Conservation (phyloP, 2,888 invertebrate species). For the Acronicta leporina region DNA sequence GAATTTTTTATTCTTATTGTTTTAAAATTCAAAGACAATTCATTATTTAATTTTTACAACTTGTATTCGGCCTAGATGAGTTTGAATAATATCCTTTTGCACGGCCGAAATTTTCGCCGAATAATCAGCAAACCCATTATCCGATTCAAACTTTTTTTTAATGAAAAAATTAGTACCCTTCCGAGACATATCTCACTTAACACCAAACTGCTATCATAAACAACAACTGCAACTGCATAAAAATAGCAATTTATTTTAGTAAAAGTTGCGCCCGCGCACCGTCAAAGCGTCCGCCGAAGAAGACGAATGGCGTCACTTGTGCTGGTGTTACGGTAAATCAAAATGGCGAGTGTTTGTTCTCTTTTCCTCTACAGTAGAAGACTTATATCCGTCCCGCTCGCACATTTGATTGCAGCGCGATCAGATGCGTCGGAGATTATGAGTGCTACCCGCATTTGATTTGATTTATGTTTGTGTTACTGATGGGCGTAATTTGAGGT, state of each 20-base stretch:
- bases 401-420: constrained; percentile 65
- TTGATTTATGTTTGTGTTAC: constrained; percentile 73
- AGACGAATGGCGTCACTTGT: constrained; percentile 74
- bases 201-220: constrained; percentile 24
- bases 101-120: background rate
- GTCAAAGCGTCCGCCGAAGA: constrained; percentile 60
- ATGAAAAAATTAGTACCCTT: background rate
- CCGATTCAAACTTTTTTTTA: background rate
- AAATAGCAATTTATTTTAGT: constrained; percentile 23
- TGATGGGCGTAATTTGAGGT: constrained; percentile 59
- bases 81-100: too few relatives aligned
- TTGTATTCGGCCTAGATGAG: background rate
- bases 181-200: background rate
- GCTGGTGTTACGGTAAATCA: constrained; percentile 71
- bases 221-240: constrained; percentile 19
- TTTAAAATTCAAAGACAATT: background rate
- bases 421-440: constrained; percentile 63
- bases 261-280: constrained; percentile 41
- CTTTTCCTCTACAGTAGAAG: constrained; percentile 32
- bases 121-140: background rate
- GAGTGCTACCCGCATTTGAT: constrained; percentile 72
- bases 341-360: constrained; percentile 65
- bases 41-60: too few relatives aligned
- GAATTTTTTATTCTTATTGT: background rate
- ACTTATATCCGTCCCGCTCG: constrained; percentile 54